Base-by-base conservation (phyloP, 2,113 vertebrate species). In the Theristicus caerulescens region DNA sequence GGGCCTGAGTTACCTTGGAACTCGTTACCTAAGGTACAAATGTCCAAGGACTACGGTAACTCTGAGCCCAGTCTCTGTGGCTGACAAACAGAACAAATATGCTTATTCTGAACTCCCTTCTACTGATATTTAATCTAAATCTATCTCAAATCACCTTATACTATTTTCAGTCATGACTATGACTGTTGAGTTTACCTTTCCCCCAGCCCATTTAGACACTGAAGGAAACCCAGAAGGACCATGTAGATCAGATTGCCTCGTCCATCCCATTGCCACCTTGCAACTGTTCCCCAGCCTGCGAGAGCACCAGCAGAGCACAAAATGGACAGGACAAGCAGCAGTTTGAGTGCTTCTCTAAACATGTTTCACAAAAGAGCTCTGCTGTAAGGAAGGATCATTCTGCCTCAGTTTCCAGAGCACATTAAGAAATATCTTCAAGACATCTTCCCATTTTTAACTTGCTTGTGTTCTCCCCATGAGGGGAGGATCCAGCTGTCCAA, bases 261-360 rank as follows among this genome's bases (percentile, higher is more conserved):
- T 57, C 65, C 1, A 2, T 61, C 31, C 24, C n/a, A 18, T 32
- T 0, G 0, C 34, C 27, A 76, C 6, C 27, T 61, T 62, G 10
- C 6, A 5, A n/a, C 66, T 61, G 31, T 44, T 91, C 16, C 46
- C 22, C 38, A 54, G 1, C 6, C 47, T 38, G 24, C 1, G 5
- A 58, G 25, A 77, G 32, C 22, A 52, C 0, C 0, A 32, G 15
- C 19, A 58, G 51, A 74, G 20, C 8, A 55, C 27, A 27, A 55
- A 46, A 9, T 0, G 4, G 42, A 12, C 32, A 82, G 44, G 57
- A 74, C 4, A 78, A 21, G n/a, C 36, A 86, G 16, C 9, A 74
- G 47, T 54, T n/a, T 72, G 31, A 79, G 20, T n/a, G n/a, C 58
- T 51, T 87, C 66, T 85, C 13, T 47, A 91, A 7, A 86, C 42